phyloP scores from a whole-genome alignment of 2,797 vertebrate genomes.

The Craterocephalus amniculus region DNA sequence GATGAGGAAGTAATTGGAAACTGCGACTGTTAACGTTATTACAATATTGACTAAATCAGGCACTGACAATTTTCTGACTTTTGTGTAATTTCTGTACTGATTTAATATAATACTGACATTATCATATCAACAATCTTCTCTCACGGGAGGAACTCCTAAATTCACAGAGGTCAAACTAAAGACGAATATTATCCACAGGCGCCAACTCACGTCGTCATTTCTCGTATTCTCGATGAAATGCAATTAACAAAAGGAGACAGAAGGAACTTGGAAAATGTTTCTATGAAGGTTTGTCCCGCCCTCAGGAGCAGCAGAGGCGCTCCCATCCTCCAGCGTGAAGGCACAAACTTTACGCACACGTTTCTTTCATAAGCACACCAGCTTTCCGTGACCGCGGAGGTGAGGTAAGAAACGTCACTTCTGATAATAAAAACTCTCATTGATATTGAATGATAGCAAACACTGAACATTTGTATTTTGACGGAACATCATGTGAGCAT shows the following conservation, averaged over 20 bases:
- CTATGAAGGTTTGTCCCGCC: conserved; percentile 61
- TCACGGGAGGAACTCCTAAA: background rate
- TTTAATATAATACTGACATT: background rate
- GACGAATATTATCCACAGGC: conserved; percentile 18
- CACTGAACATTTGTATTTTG: background rate
- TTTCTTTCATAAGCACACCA: conserved; percentile 40
- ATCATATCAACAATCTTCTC: background rate
- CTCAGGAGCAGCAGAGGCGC: conserved; percentile 50
- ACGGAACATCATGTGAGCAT: background rate
- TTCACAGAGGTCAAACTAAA: background rate
- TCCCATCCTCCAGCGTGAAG: conserved; percentile 51
- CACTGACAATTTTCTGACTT: background rate
- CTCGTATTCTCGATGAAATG: conserved; percentile 11
- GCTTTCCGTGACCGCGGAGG: conserved; percentile 36
- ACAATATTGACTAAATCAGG: background rate
- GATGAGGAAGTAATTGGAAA: background rate
- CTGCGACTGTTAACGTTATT: conserved; percentile 4
- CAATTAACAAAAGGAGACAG: conserved; percentile 7
- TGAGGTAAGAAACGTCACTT: conserved; percentile 60
- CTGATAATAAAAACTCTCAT: background rate
- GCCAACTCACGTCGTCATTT: conserved; percentile 20
- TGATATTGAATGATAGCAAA: background rate
- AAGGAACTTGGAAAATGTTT: conserved; percentile 39
- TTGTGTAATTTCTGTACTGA: background rate
- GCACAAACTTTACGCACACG: conserved; percentile 67